These are phyloP conservation scores for Brenthis hecate DNA, from an alignment of 2,888 invertebrate genomes.

Conservation along the genomic window DNA sequence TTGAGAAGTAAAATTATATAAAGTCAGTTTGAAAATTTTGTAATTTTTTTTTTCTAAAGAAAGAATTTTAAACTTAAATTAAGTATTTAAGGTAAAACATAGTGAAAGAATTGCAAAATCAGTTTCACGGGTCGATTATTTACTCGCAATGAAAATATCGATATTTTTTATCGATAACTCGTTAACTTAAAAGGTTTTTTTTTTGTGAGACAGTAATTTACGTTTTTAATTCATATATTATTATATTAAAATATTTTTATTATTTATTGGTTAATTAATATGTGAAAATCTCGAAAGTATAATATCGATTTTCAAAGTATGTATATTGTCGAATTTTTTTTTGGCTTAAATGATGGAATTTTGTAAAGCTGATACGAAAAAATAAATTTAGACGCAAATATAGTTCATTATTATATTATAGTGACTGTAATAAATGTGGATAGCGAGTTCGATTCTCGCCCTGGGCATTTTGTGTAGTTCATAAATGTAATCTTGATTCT, in stretches of 20 bases:
- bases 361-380: no score
- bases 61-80: conserved; percentile 9
- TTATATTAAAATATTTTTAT: neutral
- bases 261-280: no score
- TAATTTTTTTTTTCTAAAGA: neutral
- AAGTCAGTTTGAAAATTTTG: conserved; percentile 4
- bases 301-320: no score
- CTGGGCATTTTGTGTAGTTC: no score
- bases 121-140: conserved; percentile 25
- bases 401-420: no score
- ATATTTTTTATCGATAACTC: conserved; percentile 2
- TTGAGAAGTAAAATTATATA: conserved; percentile 19
- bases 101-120: conserved; percentile 9
- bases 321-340: no score
- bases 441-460: no score
- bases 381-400: no score
- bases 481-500: no score
- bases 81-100: neutral
- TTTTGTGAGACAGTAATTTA: neutral
- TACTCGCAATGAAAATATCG: conserved; percentile 1
- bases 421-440: no score
- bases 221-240: neutral
- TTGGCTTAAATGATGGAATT: no score
- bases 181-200: neutral
- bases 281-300: no score